phyloP scores from a whole-genome alignment of 2,888 invertebrate genomes.

The Incurvaria masculella region DNA sequence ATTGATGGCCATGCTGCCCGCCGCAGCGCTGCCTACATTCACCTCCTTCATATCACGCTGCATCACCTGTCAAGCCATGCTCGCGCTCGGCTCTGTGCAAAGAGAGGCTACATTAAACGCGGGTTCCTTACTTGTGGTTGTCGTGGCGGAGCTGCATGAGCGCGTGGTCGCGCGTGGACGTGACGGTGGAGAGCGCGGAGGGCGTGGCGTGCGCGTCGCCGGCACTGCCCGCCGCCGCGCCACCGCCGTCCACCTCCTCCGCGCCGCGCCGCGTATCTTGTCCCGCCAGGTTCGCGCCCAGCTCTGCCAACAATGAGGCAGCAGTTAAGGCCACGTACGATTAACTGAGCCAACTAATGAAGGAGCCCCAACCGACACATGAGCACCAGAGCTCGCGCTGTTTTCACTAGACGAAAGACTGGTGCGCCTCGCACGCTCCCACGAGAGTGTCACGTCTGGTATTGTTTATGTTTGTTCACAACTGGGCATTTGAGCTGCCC shows the following conservation, averaged over 20 bases:
- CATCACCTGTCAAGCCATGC: no score
- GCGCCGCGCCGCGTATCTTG: slow-evolving; percentile 56
- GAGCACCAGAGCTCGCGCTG: no score
- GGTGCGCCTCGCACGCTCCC: background rate
- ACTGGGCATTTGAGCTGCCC: no score
- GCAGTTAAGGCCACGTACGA: background rate
- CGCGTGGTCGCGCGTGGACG: slow-evolving; percentile 33
- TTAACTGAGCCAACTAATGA: background rate
- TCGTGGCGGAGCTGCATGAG: slow-evolving; percentile 34
- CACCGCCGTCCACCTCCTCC: slow-evolving; percentile 27
- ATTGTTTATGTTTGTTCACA: no score
- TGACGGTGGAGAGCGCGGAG: slow-evolving; percentile 41
- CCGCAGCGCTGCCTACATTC: no score
- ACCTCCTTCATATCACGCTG: no score
- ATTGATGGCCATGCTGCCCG: no score
- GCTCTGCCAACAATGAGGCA: slow-evolving; percentile 57
- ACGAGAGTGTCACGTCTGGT: no score
- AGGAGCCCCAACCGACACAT: no score
- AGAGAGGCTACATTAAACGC: no score
- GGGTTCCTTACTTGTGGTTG: slow-evolving; percentile 34
- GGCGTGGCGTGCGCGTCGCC: slow-evolving; percentile 51
- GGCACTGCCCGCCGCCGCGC: slow-evolving; percentile 57
- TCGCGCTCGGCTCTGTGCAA: no score
- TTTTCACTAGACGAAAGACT: no score
- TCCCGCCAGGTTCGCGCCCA: slow-evolving; percentile 83